These are phyloP conservation scores for Crypturellus undulatus DNA, from an alignment of 2,113 vertebrate genomes.

Conservation along the genomic window DNA sequence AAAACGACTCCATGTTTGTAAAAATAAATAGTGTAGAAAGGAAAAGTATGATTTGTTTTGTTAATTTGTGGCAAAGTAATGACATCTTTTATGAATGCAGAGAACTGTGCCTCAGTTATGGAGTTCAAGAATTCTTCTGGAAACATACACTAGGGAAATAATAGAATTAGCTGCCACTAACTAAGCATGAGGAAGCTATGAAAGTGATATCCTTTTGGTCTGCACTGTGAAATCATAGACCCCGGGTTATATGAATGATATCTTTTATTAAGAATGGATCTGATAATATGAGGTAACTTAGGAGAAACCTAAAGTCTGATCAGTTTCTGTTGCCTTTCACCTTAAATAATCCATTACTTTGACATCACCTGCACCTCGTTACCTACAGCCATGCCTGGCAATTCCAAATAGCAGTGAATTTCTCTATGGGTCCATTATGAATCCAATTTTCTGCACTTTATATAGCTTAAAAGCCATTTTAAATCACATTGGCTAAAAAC, in stretches of 20 bases:
- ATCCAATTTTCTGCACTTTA: conserved; percentile 54
- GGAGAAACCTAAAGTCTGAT: background rate
- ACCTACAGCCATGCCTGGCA: background rate
- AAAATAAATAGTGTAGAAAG: background rate
- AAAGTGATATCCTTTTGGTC: conserved; percentile 46
- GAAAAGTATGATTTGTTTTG: background rate
- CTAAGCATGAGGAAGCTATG: background rate
- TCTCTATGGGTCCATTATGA: conserved; percentile 23
- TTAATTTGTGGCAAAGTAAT: background rate
- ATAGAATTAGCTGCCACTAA: background rate
- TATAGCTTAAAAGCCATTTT: conserved; percentile 45
- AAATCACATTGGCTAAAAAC: conserved; percentile 28
- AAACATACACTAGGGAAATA: background rate
- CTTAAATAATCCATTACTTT: conserved; percentile 56
- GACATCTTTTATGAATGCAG: background rate
- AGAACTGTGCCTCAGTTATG: background rate
- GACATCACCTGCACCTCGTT: conserved; percentile 57
- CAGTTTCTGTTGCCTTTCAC: conserved; percentile 26
- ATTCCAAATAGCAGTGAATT: background rate
- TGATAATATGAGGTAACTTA: conserved; percentile 21
- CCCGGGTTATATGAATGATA: conserved; percentile 53
- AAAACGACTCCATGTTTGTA: background rate
- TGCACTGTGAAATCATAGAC: conserved; percentile 57
- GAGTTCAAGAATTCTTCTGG: background rate
- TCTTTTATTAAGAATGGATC: conserved; percentile 52